A percentile compares a stretch with the other conserved stretches of the same genome.
Conservation (phyloP, 2,113 vertebrate species). For the Salvelinus fontinalis region DNA sequence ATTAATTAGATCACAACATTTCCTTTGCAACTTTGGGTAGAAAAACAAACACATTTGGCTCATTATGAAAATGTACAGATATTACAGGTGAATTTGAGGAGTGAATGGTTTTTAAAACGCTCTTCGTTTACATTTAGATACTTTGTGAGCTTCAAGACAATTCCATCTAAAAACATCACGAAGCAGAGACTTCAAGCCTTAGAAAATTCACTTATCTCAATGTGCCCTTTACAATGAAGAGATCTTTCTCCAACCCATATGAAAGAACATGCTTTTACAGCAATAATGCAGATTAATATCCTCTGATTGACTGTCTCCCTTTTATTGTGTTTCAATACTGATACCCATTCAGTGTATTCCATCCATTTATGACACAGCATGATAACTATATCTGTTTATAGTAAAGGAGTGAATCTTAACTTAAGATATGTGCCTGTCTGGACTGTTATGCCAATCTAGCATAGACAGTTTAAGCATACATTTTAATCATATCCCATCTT, state of each 20-base stretch:
- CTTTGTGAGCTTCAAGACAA: slow-evolving; percentile 12
- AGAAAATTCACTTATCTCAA: not conserved
- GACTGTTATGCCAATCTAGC: too few species aligned
- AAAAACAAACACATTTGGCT: too few species aligned
- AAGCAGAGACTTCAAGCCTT: not conserved
- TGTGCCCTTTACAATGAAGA: not conserved
- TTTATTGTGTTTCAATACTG: not conserved
- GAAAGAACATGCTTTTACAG: not conserved
- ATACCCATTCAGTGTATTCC: not conserved
- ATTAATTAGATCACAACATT: too few species aligned
- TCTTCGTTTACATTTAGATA: slow-evolving; percentile 3
- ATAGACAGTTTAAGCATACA: too few species aligned
- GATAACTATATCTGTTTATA: not conserved
- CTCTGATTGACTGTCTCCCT: not conserved
- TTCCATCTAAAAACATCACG: not conserved
- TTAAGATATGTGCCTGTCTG: too few species aligned
- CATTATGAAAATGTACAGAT: not conserved
- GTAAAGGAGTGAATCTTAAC: too few species aligned
- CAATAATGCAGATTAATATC: not conserved
- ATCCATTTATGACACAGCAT: not conserved
- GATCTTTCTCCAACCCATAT: not conserved
- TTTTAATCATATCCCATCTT: too few species aligned
- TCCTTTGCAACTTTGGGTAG: too few species aligned
- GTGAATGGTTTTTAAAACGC: slow-evolving; percentile 8
- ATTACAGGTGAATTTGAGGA: slow-evolving; percentile 11